A percentile compares a stretch with the other conserved stretches of the same genome.
Evolutionary conservation across 1,140 invertebrate species (phyloP).

Genomic region (Zaprionus inermis): DNA sequence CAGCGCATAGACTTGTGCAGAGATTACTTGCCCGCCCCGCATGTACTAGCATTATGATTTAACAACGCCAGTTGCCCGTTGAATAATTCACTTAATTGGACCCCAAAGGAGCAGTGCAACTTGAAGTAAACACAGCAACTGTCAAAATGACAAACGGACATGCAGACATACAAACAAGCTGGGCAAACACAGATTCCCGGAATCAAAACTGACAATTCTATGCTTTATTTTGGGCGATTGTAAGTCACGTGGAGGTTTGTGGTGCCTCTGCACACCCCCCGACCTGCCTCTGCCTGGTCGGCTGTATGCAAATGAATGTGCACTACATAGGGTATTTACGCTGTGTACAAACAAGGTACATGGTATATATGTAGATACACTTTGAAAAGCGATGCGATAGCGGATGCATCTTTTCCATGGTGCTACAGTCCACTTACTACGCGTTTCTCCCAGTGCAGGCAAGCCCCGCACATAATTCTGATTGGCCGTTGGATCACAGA

Average conservation of each 20-base stretch:
- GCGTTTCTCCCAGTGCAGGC: not conserved
- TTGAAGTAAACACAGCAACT: slow-evolving; percentile 34
- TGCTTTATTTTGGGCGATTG: not conserved
- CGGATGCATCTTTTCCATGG: not conserved
- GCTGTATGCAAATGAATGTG: slow-evolving; percentile 46
- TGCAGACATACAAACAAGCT: not conserved
- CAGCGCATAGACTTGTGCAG: slow-evolving; percentile 45
- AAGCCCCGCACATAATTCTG: not conserved
- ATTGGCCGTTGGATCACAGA: slow-evolving; percentile 24
- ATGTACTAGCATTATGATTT: slow-evolving; percentile 59
- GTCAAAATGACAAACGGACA: slow-evolving; percentile 51
- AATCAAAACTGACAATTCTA: not conserved
- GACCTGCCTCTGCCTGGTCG: not conserved
- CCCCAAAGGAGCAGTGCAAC: slow-evolving; percentile 37
- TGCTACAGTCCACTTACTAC: not conserved
- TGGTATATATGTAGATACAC: not conserved
- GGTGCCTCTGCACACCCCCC: not conserved
- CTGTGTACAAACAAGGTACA: not conserved
- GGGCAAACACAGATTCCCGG: not conserved
- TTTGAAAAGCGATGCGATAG: not conserved
- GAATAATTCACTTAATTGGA: slow-evolving; percentile 77
- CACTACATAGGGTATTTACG: slow-evolving; percentile 20
- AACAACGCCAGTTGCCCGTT: slow-evolving; percentile 44
- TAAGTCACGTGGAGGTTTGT: not conserved
- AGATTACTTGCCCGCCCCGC: slow-evolving; percentile 28